These are phyloP conservation scores for Pedionomus torquatus DNA, from an alignment of 2,113 vertebrate genomes.

Conservation along the genomic window DNA sequence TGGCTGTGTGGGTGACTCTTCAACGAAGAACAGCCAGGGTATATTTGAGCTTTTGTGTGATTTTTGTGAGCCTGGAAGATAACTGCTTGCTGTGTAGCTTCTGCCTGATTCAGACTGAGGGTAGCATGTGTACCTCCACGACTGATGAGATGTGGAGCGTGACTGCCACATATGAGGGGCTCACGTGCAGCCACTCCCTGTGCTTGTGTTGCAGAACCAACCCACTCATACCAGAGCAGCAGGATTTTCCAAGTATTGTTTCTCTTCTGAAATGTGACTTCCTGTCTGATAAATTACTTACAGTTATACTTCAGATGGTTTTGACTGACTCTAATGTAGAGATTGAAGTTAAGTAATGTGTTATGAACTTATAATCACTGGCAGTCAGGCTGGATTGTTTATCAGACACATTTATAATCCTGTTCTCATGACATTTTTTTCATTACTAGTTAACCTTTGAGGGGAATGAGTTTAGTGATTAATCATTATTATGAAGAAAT, in stretches of 20 bases:
- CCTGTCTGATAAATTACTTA: constrained; percentile 1
- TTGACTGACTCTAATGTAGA: not conserved
- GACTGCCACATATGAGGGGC: not conserved
- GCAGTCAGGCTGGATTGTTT: constrained; percentile 47
- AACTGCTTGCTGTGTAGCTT: not conserved
- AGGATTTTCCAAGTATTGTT: not conserved
- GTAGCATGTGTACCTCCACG: not conserved
- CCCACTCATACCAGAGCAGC: not conserved
- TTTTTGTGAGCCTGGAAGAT: not conserved
- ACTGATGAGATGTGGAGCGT: not conserved
- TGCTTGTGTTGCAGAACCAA: not conserved
- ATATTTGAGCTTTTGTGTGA: not conserved
- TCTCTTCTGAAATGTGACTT: not conserved
- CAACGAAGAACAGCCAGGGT: not conserved
- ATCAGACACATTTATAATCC: constrained; percentile 28
- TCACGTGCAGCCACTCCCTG: not conserved
- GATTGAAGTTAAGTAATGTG: constrained; percentile 21
- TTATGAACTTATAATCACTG: constrained; percentile 32
- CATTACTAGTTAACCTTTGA: constrained; percentile 7
- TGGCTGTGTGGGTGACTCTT: not conserved
- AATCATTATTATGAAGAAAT: constrained; percentile 7
- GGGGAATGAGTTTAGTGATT: not conserved
- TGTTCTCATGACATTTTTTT: constrained; percentile 21
- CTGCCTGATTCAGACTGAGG: not conserved
- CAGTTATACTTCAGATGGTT: not conserved